These are phyloP conservation scores for Hemaris fuciformis DNA, from an alignment of 2,888 invertebrate genomes.

Conservation along the genomic window DNA sequence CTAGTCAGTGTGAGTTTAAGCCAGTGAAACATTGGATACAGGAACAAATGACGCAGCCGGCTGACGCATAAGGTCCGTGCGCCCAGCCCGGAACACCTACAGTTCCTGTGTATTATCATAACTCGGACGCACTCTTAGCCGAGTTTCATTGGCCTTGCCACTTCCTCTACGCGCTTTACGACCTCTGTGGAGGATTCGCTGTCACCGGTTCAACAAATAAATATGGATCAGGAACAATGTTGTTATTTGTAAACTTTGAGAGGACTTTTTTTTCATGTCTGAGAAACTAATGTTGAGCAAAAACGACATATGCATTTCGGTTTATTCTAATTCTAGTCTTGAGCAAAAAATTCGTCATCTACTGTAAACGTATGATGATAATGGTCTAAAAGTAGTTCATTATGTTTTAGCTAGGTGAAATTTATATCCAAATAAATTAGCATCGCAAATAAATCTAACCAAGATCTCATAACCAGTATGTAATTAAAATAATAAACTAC, in stretches of 20 bases:
- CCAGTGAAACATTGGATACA: conserved; percentile 23
- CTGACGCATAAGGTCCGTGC: conserved; percentile 46
- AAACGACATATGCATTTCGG: too few relatives aligned
- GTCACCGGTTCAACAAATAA: neutral
- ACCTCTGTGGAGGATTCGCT: neutral
- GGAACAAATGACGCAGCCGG: conserved; percentile 40
- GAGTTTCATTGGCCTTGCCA: conserved; percentile 4
- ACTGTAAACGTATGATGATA: too few relatives aligned
- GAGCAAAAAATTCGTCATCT: too few relatives aligned
- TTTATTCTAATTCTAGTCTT: too few relatives aligned
- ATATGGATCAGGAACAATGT: too few relatives aligned
- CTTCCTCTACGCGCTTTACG: neutral
- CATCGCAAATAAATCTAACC: too few relatives aligned
- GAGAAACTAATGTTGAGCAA: too few relatives aligned
- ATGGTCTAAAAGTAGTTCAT: too few relatives aligned
- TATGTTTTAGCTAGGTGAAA: too few relatives aligned
- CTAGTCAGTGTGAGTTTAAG: neutral
- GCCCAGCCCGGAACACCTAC: conserved; percentile 42
- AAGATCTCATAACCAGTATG: neutral
- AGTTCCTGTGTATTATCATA: conserved; percentile 45
- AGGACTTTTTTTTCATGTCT: too few relatives aligned
- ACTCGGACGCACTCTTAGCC: conserved; percentile 14
- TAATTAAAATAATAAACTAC: neutral
- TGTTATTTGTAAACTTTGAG: too few relatives aligned
- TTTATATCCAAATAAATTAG: too few relatives aligned